Conservation (phyloP, 2,113 vertebrate genomes). For the Todiramphus chloris region DNA sequence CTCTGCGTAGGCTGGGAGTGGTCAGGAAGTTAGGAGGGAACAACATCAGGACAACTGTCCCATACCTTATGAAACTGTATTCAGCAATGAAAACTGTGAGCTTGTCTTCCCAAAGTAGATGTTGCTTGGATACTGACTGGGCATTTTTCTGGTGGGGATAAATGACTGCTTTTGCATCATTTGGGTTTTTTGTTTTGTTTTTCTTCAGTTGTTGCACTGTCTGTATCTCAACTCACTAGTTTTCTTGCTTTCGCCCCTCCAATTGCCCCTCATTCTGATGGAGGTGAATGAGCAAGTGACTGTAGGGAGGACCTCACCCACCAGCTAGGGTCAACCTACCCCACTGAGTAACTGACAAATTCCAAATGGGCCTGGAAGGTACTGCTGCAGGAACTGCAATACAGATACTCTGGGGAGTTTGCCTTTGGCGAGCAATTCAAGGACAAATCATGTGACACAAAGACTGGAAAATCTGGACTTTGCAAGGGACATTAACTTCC, state of each 20-base stretch:
- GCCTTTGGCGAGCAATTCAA: background rate
- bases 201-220: background rate
- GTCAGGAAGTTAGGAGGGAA: background rate
- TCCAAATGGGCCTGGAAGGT: background rate
- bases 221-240: background rate
- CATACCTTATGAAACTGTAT: accelerated
- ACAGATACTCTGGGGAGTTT: background rate
- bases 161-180: background rate
- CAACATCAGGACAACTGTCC: background rate
- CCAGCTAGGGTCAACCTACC: background rate
- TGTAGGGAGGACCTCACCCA: background rate
- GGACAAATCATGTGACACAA: background rate
- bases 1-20: background rate
- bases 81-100: background rate
- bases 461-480: constrained; percentile 32
- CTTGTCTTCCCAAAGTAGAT: background rate
- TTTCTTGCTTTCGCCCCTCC: background rate
- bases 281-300: accelerated
- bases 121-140: background rate
- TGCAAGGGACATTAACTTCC: constrained; percentile 36
- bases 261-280: background rate
- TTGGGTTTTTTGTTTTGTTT: background rate
- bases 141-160: background rate
- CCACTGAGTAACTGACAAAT: background rate
- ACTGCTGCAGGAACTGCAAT: background rate